A percentile compares a stretch with the other conserved stretches of the same genome.
phyloP scores from a whole-genome alignment of 2,888 invertebrate species.

The Meghimatium bilineatum region DNA sequence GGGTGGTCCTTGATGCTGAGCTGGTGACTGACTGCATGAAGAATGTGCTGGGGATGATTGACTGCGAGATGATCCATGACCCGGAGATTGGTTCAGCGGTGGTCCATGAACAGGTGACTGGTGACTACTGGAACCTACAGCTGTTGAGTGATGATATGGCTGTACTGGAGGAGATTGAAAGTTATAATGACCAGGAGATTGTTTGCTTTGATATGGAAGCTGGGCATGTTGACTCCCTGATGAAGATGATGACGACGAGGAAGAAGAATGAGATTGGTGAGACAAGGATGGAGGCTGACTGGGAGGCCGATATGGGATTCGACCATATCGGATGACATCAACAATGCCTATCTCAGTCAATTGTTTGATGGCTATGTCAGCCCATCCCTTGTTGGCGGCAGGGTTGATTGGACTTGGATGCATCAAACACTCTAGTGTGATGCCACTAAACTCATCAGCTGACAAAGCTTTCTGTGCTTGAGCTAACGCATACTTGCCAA shows the following conservation, averaged over 20 bases:
- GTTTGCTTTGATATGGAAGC: conserved; percentile 40
- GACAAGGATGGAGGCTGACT: conserved; percentile 35
- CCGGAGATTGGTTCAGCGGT: conserved; percentile 32
- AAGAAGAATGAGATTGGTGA: conserved; percentile 28
- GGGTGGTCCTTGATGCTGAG: conserved; percentile 32
- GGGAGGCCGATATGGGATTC: conserved; percentile 44
- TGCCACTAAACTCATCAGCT: conserved; percentile 51
- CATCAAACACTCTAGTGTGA: conserved; percentile 81
- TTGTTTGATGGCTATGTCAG: conserved; percentile 82
- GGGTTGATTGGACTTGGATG: conserved; percentile 90
- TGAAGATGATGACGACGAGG: neutral
- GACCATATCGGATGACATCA: conserved; percentile 51
- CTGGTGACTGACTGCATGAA: conserved; percentile 42
- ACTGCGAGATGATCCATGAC: conserved; percentile 24
- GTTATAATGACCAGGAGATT: conserved; percentile 46
- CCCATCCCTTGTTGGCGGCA: conserved; percentile 89
- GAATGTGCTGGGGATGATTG: conserved; percentile 48
- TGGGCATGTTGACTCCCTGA: conserved; percentile 33
- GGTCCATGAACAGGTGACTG: conserved; percentile 33
- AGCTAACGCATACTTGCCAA: conserved; percentile 81
- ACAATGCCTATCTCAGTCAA: conserved; percentile 81
- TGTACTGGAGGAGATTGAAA: conserved; percentile 47
- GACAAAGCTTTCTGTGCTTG: conserved; percentile 53
- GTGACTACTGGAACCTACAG: conserved; percentile 43
- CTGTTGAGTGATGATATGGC: conserved; percentile 43